Percentiles rank a stretch among this genome's conserved stretches.
phyloP scores from a whole-genome alignment of 2,113 vertebrate species.

The Ictalurus furcatus region DNA sequence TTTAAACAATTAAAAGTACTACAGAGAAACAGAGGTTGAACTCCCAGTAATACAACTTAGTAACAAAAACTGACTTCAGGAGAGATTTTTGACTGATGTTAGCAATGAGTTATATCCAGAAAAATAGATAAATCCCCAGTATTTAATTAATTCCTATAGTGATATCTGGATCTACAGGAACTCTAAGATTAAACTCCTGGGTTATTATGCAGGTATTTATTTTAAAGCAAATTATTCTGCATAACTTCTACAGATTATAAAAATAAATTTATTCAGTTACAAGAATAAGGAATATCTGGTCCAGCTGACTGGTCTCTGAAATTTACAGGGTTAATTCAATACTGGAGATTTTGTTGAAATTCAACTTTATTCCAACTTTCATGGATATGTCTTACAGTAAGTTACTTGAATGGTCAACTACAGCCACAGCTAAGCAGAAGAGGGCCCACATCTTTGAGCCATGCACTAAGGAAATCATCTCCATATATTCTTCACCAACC shows the following conservation, averaged over 20 bases:
- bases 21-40: background rate
- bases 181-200: background rate
- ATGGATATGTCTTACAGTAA: background rate
- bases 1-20: background rate
- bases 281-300: background rate
- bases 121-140: background rate
- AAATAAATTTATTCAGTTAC: background rate
- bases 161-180: background rate
- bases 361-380: background rate
- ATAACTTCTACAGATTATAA: background rate
- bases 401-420: conserved; percentile 15
- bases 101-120: background rate
- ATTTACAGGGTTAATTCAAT: background rate
- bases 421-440: conserved; percentile 45
- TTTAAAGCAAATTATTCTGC: background rate
- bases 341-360: background rate
- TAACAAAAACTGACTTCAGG: background rate
- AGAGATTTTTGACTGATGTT: conserved; percentile 3
- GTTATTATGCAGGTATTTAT: background rate
- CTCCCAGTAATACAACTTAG: background rate
- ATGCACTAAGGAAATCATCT: conserved; percentile 54
- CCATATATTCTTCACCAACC: conserved; percentile 72
- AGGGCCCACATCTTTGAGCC: conserved; percentile 51
- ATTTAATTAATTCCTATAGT: conserved; percentile 12
- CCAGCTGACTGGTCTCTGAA: background rate